phyloP scores from a whole-genome alignment of 35 echinoderm and acorn worm species.

The Heliocidaris tuberculata region DNA sequence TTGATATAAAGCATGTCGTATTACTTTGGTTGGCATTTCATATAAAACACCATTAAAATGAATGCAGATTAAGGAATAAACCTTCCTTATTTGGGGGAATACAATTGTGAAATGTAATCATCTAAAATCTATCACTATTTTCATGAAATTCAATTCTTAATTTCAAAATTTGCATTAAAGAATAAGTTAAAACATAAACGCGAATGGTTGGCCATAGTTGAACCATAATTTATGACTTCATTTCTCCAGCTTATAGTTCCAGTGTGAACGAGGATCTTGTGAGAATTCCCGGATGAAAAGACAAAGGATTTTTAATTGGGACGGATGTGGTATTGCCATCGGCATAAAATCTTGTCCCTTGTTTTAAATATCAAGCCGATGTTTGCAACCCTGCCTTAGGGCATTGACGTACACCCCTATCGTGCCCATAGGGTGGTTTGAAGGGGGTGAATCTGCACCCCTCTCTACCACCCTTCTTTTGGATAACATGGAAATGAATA shows the following conservation, averaged over 20 bases:
- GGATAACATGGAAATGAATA: background rate
- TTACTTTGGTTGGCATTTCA: no score
- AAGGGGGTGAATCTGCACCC: background rate
- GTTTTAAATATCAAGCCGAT: conserved; percentile 1
- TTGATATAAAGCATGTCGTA: no score
- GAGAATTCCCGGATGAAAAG: background rate
- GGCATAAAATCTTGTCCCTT: background rate
- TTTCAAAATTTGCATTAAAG: no score
- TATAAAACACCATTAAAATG: no score
- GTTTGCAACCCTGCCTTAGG: background rate
- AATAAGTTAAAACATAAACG: no score
- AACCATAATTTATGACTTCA: no score
- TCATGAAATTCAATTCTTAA: no score
- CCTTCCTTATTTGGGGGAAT: no score
- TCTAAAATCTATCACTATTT: no score
- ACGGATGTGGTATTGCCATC: background rate
- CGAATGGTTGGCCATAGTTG: no score
- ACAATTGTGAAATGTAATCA: no score
- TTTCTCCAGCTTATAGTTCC: background rate
- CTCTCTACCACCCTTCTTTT: background rate
- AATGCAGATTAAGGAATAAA: no score
- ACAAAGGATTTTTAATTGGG: background rate
- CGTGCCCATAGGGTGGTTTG: background rate
- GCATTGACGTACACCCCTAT: background rate
- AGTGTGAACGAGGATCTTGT: background rate